Base-by-base conservation (phyloP, 1,140 invertebrate genomes). In the Anagrus nilaparvatae region DNA sequence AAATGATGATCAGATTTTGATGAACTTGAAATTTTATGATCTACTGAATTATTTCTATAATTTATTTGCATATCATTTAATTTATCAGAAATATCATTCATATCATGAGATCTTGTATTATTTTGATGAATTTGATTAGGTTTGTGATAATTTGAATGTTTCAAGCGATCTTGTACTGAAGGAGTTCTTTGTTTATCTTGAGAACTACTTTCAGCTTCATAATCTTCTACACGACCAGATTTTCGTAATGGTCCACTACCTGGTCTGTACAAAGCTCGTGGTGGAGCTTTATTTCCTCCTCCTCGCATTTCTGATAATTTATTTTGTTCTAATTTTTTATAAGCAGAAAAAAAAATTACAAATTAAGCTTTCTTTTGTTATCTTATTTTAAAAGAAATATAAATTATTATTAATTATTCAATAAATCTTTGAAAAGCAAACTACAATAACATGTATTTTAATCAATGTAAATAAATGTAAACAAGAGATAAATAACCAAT, bases 161-260 rank as follows among this genome's bases (percentile, higher is more conserved):
- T 60, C 24, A 62, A 43, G 28, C 58, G 58, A 55, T 63, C 48
- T 37, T 65, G 61, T 42, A 67, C 54, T 19, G 58, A 66, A 40
- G 46, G 49, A 19, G 45, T 43, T 43, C 58, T 64, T 37, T 51
- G 40, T 43, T 53, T 60, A 8, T 57, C 59, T 20, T 55, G 55
- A 37, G 58, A 54, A 24, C 61, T 58, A 37, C 60, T 63, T 48
- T 73, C 67, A 38, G 58, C 50, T 39, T 68, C 61, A 34, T 57
- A 59, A 46, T 74, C 69, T 40, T 76, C 71, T 6, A 54, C 40
- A 47, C 54, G 63, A 20, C 62, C 71, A 23, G 73, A 69, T 54
- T 76, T 77, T 46, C 69, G 63, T 24, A 77, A 58, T 27, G 73
- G 72, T 40, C 77, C 76, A 62, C 74, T 76, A 34, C 77, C 76